phyloP scores from a whole-genome alignment of 2,797 vertebrate genomes.

The Spheniscus humboldti region DNA sequence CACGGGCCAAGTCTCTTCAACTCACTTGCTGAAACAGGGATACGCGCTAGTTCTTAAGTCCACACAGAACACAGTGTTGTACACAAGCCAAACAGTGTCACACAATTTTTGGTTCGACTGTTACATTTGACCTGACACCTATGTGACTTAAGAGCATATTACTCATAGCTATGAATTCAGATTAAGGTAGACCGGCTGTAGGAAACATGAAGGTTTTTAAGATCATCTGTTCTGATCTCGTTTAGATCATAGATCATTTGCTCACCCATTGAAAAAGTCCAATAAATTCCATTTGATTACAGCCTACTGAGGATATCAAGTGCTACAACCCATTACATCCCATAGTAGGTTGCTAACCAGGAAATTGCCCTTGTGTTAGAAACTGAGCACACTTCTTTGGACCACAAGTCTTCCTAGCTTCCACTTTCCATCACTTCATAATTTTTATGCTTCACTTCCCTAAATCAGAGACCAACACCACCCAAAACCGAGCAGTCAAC shows the following conservation, averaged over 20 bases:
- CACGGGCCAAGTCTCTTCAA: background rate
- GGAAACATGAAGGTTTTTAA: background rate
- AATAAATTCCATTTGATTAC: background rate
- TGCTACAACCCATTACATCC: background rate
- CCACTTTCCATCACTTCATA: background rate
- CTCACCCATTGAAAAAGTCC: background rate
- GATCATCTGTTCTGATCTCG: background rate
- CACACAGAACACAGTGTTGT: fast-evolving
- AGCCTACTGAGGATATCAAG: background rate
- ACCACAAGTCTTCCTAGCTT: background rate
- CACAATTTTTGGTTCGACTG: fast-evolving
- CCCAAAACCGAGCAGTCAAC: background rate
- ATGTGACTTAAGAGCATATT: background rate
- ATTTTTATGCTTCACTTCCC: background rate
- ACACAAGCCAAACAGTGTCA: background rate
- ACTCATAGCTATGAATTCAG: background rate
- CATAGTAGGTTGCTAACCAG: background rate
- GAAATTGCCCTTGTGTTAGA: background rate
- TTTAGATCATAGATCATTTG: background rate
- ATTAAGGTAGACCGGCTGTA: background rate
- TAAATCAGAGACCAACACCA: background rate
- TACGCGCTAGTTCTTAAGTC: background rate
- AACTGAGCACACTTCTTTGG: background rate
- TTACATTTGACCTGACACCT: background rate
- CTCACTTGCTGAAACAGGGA: background rate